phyloP scores from a whole-genome alignment of 2,113 vertebrate species.

The Leucopsar rothschildi region DNA sequence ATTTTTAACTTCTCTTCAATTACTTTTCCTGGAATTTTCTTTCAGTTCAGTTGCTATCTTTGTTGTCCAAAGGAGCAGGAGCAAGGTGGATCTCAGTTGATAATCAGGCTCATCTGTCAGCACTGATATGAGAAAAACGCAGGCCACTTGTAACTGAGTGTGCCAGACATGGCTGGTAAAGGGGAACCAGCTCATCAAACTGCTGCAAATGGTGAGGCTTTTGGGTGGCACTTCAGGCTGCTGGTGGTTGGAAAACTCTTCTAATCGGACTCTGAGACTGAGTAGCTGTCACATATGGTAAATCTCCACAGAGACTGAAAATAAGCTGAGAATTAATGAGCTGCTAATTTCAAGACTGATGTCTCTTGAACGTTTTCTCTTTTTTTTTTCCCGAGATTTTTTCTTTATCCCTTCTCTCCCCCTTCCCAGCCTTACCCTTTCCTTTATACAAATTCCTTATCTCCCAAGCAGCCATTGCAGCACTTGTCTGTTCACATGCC shows the following conservation, averaged over 20 bases:
- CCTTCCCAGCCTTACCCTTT: neutral
- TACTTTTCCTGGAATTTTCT: constrained; percentile 46
- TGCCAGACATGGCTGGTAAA: neutral
- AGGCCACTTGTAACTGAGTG: neutral
- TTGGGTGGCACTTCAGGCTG: neutral
- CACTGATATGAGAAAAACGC: neutral
- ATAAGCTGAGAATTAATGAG: constrained; percentile 45
- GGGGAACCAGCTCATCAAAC: constrained; percentile 2
- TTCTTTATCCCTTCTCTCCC: neutral
- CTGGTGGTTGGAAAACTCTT: neutral
- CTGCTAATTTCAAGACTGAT: constrained; percentile 34
- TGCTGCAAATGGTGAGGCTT: neutral
- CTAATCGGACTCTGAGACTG: neutral
- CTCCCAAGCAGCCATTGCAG: neutral
- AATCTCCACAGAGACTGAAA: constrained; percentile 31
- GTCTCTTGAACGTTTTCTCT: neutral
- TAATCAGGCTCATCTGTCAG: constrained; percentile 18
- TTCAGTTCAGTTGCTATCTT: constrained; percentile 35
- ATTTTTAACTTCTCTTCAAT: neutral
- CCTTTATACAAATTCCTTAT: neutral
- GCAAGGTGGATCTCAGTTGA: neutral
- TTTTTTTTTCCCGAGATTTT: neutral
- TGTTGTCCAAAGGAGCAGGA: neutral
- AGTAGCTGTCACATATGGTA: constrained; percentile 6
- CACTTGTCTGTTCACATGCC: neutral